Percentiles rank a stretch among this genome's conserved stretches.
Conservation (phyloP, 2,797 vertebrate species). For the Anniella stebbinsi region DNA sequence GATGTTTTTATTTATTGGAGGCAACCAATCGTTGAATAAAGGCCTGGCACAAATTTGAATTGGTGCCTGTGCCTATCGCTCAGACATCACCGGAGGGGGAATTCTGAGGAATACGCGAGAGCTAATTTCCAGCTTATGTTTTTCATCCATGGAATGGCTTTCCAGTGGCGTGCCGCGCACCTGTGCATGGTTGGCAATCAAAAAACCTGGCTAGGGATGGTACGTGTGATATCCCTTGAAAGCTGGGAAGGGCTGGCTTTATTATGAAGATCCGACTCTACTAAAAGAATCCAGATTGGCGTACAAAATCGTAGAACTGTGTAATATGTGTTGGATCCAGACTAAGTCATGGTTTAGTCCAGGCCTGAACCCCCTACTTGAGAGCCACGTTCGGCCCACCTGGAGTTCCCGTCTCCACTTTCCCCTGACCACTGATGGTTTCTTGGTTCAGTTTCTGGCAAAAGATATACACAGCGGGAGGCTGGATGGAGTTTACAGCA, state of each 20-base stretch:
- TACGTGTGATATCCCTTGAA: not conserved
- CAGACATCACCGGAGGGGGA: slow-evolving; percentile 8
- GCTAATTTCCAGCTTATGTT: not conserved
- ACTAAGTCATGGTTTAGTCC: too few relatives aligned
- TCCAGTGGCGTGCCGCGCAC: not conserved
- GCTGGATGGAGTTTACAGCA: too few relatives aligned
- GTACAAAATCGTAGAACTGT: not conserved
- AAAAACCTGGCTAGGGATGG: not conserved
- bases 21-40: slow-evolving; percentile 38
- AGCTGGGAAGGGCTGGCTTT: not conserved
- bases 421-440: too few relatives aligned
- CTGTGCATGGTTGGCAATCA: not conserved
- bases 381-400: too few relatives aligned
- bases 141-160: not conserved
- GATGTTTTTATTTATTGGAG: slow-evolving; percentile 13
- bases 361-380: too few relatives aligned
- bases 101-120: not conserved
- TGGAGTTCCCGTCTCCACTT: too few relatives aligned
- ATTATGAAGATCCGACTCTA: not conserved
- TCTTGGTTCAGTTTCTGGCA: too few relatives aligned
- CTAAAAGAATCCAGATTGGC: not conserved
- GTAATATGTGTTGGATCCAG: not conserved
- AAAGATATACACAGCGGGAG: too few relatives aligned
- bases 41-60: slow-evolving; percentile 1
- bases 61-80: slow-evolving; percentile 1